These are phyloP conservation scores for Hypomecis atomaria DNA, from an alignment of 2,888 invertebrate species.

Conservation along the genomic window DNA sequence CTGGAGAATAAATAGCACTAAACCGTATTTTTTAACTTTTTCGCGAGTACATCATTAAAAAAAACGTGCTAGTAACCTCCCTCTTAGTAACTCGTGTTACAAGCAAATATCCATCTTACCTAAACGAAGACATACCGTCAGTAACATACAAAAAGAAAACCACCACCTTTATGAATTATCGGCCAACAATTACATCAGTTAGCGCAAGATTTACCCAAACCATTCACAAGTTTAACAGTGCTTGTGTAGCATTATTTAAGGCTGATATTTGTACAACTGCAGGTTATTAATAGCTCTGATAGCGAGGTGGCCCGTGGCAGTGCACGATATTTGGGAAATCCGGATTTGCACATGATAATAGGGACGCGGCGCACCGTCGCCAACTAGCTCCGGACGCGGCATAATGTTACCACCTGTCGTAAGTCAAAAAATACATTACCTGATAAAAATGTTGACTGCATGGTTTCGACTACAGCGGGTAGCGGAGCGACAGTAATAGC, in stretches of 20 bases:
- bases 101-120: too few species aligned
- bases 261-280: slow-evolving; percentile 70
- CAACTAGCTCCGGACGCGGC: slow-evolving; percentile 54
- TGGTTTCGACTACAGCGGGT: not conserved
- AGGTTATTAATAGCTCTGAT: slow-evolving; percentile 81
- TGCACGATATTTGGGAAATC: slow-evolving; percentile 80
- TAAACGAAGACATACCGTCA: too few species aligned
- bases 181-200: slow-evolving; percentile 1
- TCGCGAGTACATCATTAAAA: too few species aligned
- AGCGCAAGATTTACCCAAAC: not conserved
- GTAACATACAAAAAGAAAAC: too few species aligned
- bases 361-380: slow-evolving; percentile 58
- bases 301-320: slow-evolving; percentile 76
- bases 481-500: not conserved
- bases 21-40: too few species aligned
- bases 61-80: too few species aligned
- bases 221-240: not conserved
- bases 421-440: slow-evolving; percentile 14
- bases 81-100: too few species aligned
- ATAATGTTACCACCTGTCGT: slow-evolving; percentile 25
- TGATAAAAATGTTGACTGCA: not conserved
- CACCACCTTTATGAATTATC: too few species aligned
- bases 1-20: too few species aligned
- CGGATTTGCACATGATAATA: slow-evolving; percentile 83
- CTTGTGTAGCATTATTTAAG: slow-evolving; percentile 10